Base-by-base conservation (phyloP, 2,113 vertebrate genomes). In the Synchiropus splendidus region DNA sequence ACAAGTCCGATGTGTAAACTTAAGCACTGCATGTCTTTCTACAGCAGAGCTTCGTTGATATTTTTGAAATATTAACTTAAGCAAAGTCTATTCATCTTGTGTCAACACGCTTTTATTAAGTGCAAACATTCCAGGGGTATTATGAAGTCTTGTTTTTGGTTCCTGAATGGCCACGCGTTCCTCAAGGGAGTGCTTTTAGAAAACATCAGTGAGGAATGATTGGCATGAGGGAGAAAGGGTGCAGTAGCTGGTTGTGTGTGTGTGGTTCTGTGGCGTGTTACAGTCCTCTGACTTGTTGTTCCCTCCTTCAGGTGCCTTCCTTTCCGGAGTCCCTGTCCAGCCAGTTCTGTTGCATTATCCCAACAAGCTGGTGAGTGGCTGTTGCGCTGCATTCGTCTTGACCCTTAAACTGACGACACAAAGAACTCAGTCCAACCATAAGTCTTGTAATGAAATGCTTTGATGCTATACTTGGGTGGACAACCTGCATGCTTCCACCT, bases 301-400 rank as follows among this genome's bases (percentile, higher is more conserved):
- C 9, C 3, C 16, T 18, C 48, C 8, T 0, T 31, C 62, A 93
- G 91, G 91, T 76, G 91, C 89, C 18, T 94, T 94, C 62, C 77
- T 92, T 5, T 80, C 87, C 1, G 91, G 89, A 12, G 88, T 92
- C 30, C 89, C 91, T 0, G 83, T 94, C 39, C 91, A 94, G 67
- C 91, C 91, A 3, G 87, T 94, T 46, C 70, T 94, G 61, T 70
- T 92, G 69, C 85, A 67, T 43, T 92, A 92, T 69, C 87, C 89
- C 39, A 90, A 90, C 60, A 82, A 72, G 43, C 48, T 86, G 84
- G 91, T 94, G 67, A 89, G 90, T 81, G 1, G 5, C 2, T 12
- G n/a, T n/a, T n/a, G n/a, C n/a, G n/a, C n/a, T n/a, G n/a, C n/a
- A n/a, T n/a, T n/a, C n/a, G n/a, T n/a, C n/a, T n/a, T n/a, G n/a